phyloP scores from a whole-genome alignment of 23 tunicate species.

The Phallusia fumigata region DNA sequence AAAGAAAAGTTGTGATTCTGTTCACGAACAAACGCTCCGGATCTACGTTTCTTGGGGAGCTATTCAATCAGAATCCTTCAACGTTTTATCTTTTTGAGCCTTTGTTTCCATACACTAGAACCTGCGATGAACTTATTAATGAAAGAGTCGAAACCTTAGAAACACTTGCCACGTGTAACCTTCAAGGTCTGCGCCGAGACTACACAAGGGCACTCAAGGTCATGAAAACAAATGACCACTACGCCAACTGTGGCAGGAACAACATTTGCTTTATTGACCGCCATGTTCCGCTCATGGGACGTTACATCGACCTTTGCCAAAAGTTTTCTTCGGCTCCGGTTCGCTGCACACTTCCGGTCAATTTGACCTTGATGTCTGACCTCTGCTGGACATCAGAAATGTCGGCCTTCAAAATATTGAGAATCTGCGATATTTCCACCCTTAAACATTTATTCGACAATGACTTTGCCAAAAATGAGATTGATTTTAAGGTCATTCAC shows the following conservation, averaged over 20 bases:
- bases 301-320: constrained; percentile 28
- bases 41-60: constrained; percentile 64
- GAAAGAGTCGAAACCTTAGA: constrained; percentile 34
- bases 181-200: constrained; percentile 12
- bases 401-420: constrained; percentile 53
- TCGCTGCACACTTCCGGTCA: constrained; percentile 23
- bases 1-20: constrained; percentile 43
- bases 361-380: constrained; percentile 29
- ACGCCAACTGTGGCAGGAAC: constrained; percentile 51
- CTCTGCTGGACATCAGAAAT: constrained; percentile 30
- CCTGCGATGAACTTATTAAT: constrained; percentile 32
- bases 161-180: constrained; percentile 43
- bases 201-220: constrained; percentile 36
- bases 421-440: constrained; percentile 53
- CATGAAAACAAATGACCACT: constrained; percentile 38
- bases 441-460: constrained; percentile 20
- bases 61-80: constrained; percentile 49
- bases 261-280: constrained; percentile 59
- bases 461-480: background rate
- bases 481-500: constrained; percentile 46
- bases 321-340: background rate
- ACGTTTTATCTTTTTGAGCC: constrained; percentile 80
- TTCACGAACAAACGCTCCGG: constrained; percentile 76
- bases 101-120: constrained; percentile 67
- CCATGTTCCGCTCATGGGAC: constrained; percentile 22